Evolutionary conservation across 2,797 vertebrate genomes (phyloP), one percentile per base, ranked within the genome.

Genomic region (Pseudochaenichthys georgianus): DNA sequence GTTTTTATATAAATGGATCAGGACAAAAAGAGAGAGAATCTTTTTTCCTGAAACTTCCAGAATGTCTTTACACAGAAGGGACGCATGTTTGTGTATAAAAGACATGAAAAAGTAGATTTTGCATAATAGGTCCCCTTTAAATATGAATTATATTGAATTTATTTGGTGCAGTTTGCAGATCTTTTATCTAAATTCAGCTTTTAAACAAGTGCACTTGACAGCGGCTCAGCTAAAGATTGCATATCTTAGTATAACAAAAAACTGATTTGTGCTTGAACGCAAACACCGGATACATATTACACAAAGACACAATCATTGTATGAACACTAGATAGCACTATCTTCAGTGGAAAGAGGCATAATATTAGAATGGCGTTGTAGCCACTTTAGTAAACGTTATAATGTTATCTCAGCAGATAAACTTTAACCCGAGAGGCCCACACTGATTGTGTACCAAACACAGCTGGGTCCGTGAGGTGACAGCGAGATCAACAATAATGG

Each of bases 331-430:
- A 42, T 34, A 31, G 34, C 58, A 50, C 4, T 17, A 21, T 16
- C 50, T 23, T 75, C 16, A 16, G 17, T 12, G 46, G 38, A 62
- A 48, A 73, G 59, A 17, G 57, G 45, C 16, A 75, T 13, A 58
- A 50, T 60, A 65, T 38, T 62, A 23, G 64, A 70, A 55, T 31
- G 48, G 13, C 67, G 66, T 12, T 58, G 52, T 68, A 61, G 76
- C 71, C 60, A 77, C 68, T 64, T 50, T 45, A 52, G 73, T 61
- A 70, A 88, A 80, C 80, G 78, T 75, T 82, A 68, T 80, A 81
- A 75, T 78, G 84, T 88, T 92, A 89, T 88, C 86, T 86, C 59
- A 69, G 54, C 50, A 75, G 88, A 89, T 90, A 88, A 83, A 85
- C 81, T 83, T 80, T 79, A 77, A 87, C 88, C 80, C 71, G 31